Evolutionary conservation across 2,113 vertebrate genomes (phyloP), one percentile per base, ranked within the genome.

Genomic region (Epinephelus moara): DNA sequence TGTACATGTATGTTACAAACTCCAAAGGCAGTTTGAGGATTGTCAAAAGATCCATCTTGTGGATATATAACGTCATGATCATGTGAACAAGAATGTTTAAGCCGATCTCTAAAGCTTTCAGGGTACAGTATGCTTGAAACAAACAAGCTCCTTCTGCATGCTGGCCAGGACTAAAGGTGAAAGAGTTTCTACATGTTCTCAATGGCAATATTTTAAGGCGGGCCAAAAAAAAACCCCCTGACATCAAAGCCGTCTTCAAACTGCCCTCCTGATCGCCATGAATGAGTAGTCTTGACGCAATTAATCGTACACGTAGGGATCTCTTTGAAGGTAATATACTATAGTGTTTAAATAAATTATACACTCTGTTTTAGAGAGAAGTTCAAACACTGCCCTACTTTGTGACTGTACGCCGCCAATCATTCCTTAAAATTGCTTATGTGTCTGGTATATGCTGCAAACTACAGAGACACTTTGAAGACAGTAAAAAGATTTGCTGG

Each of bases 111-210:
- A 25, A 27, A 25, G n/a, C 56, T n/a, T 79, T 55, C 17, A 69
- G 42, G 75, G 33, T 52, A 12, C 33, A 66, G n/a, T 56, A 37
- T 25, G 62, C 63, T 55, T 60, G 47, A 71, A 42, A 80, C 61
- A 12, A 62, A 40, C 13, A 2, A 25, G 13, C 8, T 53, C n/a
- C 12, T 23, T 6, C 33, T 37, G 33, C 33, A 37, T 37, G 33
- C 33, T 37, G 33, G 15, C 52, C 52, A 66, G 59, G 11, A 73
- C 4, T 30, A 18, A 67, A 49, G n/a, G n/a, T 13, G 11, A 50
- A 76, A 70, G 25, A 50, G 7, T 61, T 73, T 4, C 47, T 18
- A 70, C 2, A 19, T 53, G 33, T 13, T 79, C 17, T 30, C 30
- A 30, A 4, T 30, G 30, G 30, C 30, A 30, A 30, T 30, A 30